These are phyloP conservation scores for Nothoprocta perdicaria DNA, from an alignment of 2,113 vertebrate species.

Conservation along the genomic window DNA sequence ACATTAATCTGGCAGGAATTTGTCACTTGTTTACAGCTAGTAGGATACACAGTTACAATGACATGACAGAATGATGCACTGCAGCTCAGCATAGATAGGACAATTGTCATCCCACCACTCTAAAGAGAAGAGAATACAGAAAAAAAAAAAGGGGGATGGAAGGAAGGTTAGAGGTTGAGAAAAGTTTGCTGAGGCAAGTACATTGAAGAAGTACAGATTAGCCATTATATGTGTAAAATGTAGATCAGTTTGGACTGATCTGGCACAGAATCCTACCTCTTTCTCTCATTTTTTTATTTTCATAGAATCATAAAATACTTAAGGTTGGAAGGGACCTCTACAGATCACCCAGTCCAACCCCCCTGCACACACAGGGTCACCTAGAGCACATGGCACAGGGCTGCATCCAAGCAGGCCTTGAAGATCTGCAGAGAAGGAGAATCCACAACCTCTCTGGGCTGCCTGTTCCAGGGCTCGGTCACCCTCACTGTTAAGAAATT, in stretches of 20 bases:
- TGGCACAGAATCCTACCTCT: neutral
- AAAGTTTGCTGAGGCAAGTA: neutral
- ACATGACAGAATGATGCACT: neutral
- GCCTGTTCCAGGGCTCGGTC: too few species aligned
- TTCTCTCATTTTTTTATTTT: neutral
- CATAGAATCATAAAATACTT: too few species aligned
- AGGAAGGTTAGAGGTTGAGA: neutral
- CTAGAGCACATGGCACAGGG: too few species aligned
- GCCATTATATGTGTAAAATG: neutral
- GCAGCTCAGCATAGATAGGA: fast-evolving
- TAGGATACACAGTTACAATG: conserved; percentile 37
- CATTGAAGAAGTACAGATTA: neutral
- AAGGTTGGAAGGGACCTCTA: too few species aligned
- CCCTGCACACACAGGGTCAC: too few species aligned
- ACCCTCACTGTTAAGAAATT: too few species aligned
- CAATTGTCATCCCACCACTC: conserved; percentile 20
- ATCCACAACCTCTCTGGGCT: too few species aligned
- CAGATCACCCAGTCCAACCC: too few species aligned
- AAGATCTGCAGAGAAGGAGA: too few species aligned
- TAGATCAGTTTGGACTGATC: neutral
- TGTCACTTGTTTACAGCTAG: conserved; percentile 42
- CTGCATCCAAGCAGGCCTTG: too few species aligned
- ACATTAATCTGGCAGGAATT: conserved; percentile 38
- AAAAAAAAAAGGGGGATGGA: neutral
- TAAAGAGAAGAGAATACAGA: neutral